A percentile compares a stretch with the other conserved stretches of the same genome.
These are phyloP conservation scores for Gnathonemus echidnorhynchus DNA, from an alignment of 2,113 vertebrate genomes.

Conservation along the genomic window DNA sequence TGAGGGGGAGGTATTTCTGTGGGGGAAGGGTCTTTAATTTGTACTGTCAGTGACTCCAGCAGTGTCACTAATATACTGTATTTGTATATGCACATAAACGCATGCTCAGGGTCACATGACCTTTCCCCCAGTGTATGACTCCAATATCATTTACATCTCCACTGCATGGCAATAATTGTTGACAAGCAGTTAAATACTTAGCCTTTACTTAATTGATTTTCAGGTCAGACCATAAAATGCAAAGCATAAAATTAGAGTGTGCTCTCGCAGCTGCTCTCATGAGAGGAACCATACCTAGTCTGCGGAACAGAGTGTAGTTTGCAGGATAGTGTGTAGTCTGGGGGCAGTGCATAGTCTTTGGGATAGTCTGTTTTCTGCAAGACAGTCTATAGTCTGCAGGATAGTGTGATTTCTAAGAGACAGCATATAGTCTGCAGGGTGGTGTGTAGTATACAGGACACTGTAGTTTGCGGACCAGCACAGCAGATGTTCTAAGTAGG, in stretches of 20 bases:
- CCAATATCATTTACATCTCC: neutral
- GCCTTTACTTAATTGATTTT: neutral
- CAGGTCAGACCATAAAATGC: neutral
- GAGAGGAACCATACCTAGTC: neutral
- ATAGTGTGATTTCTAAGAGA: neutral
- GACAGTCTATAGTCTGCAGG: neutral
- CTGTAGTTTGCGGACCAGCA: neutral
- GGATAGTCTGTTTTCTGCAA: neutral
- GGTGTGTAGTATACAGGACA: neutral
- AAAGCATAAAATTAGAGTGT: neutral
- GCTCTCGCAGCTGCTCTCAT: neutral
- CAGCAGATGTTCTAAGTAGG: neutral
- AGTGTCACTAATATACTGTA: neutral
- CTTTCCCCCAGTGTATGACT: neutral
- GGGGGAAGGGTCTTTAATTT: neutral
- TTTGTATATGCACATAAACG: neutral
- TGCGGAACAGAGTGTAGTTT: neutral
- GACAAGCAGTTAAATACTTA: constrained; percentile 5
- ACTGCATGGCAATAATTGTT: constrained; percentile 5
- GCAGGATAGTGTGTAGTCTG: neutral
- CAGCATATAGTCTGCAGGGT: neutral
- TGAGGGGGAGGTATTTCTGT: neutral
- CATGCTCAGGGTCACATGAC: neutral
- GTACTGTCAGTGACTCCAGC: neutral
- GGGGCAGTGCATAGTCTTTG: neutral